Evolutionary conservation across 1,140 invertebrate species (phyloP).

Genomic region (Zaprionus tsacasi): DNA sequence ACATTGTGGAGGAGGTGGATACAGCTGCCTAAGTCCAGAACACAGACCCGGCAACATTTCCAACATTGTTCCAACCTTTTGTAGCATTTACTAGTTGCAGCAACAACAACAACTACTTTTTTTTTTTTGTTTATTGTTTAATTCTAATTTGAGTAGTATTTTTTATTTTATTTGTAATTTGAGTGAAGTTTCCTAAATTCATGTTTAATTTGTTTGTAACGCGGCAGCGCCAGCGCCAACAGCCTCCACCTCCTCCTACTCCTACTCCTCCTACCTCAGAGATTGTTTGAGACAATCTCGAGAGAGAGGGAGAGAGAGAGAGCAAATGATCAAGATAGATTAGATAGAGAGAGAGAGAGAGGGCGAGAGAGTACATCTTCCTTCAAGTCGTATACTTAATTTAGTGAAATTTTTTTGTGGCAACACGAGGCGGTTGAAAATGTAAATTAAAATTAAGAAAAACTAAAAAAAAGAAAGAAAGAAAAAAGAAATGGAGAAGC

Average conservation of each 20-base stretch:
- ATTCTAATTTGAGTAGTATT: background rate
- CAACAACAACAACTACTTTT: constrained; percentile 16
- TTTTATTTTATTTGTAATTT: background rate
- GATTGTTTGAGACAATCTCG: constrained; percentile 20
- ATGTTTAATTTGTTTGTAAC: background rate
- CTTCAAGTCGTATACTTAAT: constrained; percentile 13
- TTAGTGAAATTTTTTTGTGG: constrained; percentile 35
- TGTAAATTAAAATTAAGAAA: constrained; percentile 7
- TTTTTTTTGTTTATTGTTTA: constrained; percentile 6
- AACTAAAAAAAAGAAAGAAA: background rate
- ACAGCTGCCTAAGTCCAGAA: constrained; percentile 71
- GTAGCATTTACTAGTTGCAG: constrained; percentile 68
- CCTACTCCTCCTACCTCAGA: background rate
- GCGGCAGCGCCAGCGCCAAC: too few relatives aligned
- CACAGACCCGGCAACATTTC: constrained; percentile 20
- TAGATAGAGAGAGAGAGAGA: background rate
- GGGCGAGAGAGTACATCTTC: background rate
- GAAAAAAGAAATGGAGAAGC: background rate
- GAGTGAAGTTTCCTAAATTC: background rate
- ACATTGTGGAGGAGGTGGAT: constrained; percentile 83
- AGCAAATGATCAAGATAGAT: too few relatives aligned
- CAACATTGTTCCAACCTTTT: constrained; percentile 16
- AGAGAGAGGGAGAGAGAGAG: background rate
- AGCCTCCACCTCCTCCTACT: too few relatives aligned
- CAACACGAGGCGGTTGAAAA: constrained; percentile 1